phyloP scores from a whole-genome alignment of 1,140 invertebrate species.

The Orius insidiosus region DNA sequence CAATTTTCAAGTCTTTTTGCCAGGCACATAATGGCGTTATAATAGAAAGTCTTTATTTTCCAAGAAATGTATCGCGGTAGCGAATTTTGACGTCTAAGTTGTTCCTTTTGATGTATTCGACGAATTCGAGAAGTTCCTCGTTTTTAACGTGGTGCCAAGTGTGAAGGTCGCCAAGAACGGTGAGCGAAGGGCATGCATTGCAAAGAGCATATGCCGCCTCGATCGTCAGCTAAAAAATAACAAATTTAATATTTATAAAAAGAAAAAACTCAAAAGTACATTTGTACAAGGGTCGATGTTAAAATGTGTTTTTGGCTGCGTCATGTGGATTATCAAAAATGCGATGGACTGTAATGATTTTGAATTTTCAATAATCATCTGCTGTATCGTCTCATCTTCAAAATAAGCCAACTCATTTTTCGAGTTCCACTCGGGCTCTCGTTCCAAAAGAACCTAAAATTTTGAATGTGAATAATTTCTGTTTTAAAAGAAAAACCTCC shows the following conservation, averaged over 20 bases:
- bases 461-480: not conserved
- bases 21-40: too few species aligned
- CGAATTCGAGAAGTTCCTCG: constrained; percentile 8
- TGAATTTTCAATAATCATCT: constrained; percentile 13
- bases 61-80: not conserved
- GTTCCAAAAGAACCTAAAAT: not conserved
- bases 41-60: too few species aligned
- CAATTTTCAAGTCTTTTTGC: too few species aligned
- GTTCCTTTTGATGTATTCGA: constrained; percentile 11
- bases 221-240: constrained; percentile 10
- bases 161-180: constrained; percentile 9
- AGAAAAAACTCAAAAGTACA: constrained; percentile 7
- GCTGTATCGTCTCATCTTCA: constrained; percentile 8
- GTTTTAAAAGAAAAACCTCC: constrained; percentile 10
- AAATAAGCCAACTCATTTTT: constrained; percentile 1
- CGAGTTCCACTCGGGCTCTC: not conserved
- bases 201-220: constrained; percentile 14
- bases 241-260: too few species aligned
- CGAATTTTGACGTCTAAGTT: constrained; percentile 14
- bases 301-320: constrained; percentile 1
- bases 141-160: constrained; percentile 11
- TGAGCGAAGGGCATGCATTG: constrained; percentile 6
- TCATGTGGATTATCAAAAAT: constrained; percentile 10
- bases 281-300: constrained; percentile 5
- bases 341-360: constrained; percentile 9